These are phyloP conservation scores for Cremastobaeus sp. DNA, from an alignment of 2,888 invertebrate species.

Conservation along the genomic window DNA sequence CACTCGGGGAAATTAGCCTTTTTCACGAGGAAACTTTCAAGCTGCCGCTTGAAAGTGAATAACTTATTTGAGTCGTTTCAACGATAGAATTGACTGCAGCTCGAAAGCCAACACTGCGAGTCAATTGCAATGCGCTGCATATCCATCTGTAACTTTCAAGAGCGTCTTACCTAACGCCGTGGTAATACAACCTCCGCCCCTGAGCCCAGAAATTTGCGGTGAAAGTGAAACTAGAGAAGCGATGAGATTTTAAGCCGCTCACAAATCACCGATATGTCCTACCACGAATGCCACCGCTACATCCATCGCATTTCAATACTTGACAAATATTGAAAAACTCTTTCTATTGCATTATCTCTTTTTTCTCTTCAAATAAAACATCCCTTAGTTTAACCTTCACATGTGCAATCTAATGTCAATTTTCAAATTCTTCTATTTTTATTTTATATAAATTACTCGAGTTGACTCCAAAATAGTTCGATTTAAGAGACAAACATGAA, in stretches of 20 bases:
- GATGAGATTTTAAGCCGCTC: conserved; percentile 61
- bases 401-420: too few relatives aligned
- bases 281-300: conserved; percentile 28
- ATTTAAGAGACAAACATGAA: too few relatives aligned
- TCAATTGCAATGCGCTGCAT: conserved; percentile 26
- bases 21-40: too few relatives aligned
- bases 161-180: conserved; percentile 57
- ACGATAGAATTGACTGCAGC: too few relatives aligned
- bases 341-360: neutral
- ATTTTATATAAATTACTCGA: too few relatives aligned
- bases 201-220: conserved; percentile 57
- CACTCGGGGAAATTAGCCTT: too few relatives aligned
- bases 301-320: neutral
- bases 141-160: conserved; percentile 55
- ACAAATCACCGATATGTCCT: conserved; percentile 55
- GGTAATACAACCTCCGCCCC: conserved; percentile 59
- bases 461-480: too few relatives aligned
- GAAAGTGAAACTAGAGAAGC: conserved; percentile 63
- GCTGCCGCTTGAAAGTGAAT: too few relatives aligned
- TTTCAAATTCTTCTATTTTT: too few relatives aligned
- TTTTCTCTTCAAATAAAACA: neutral
- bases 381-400: too few relatives aligned
- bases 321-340: neutral
- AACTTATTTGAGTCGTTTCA: too few relatives aligned
- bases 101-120: neutral